Base-by-base conservation (phyloP, 1,140 invertebrate genomes). In the Melanaphis sacchari region DNA sequence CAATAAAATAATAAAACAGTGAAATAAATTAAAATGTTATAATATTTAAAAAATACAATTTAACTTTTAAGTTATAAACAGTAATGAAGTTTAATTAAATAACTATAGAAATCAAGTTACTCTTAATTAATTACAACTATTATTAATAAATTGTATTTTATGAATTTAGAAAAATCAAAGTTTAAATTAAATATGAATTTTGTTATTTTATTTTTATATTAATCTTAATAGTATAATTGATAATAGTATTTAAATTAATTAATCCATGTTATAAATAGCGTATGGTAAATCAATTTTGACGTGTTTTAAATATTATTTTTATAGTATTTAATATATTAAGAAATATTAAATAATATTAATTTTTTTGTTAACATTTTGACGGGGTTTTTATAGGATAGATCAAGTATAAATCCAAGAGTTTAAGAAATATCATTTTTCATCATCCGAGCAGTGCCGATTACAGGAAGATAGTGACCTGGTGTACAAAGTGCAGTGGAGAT, bases 351-450 rank as follows among this genome's bases (percentile, higher is more conserved):
- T 76, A n/a, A n/a, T 21, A n/a, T 49, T 18, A 8, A 31, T n/a
- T 66, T n/a, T n/a, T 76, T n/a, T 15, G 31, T n/a, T 59, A n/a
- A 76, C 4, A 76, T 46, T 54, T 89, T 26, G 36, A 40, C 49
- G 24, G 8, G 9, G 88, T 40, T 49, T 40, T 5, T 9, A 31
- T 54, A 54, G 22, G 22, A 24, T 4, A 52, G n/a, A 26, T 90
- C 38, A 26, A 31, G 52, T 41, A 31, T 40, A 41, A 90, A 41
- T 90, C 54, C 26, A 18, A 41, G 26, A n/a, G 54, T 41, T 31
- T 59, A 40, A 11, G 38, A 46, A n/a, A 90, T 66, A 90, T 90
- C 89, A 22, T 90, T 41, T 90, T 66, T 90, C 89, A 66, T 90
- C 52, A 66, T 90, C 26, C 89, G 21, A 40, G 26, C 4, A 31